These are phyloP conservation scores for Coreoperca whiteheadi DNA, from an alignment of 2,113 vertebrate genomes.

Conservation along the genomic window DNA sequence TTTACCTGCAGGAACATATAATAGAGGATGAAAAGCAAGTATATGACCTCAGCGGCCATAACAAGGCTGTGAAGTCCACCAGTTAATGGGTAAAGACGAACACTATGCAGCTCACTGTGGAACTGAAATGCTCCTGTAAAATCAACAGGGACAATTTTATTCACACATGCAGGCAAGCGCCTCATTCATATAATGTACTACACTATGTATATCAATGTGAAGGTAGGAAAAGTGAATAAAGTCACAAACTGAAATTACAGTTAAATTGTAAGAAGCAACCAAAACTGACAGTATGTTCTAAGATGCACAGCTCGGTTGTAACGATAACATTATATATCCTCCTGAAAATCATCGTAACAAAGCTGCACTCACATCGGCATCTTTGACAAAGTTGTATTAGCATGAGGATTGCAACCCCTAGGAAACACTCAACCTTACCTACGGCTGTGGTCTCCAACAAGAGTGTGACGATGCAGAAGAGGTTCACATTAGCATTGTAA, in stretches of 20 bases:
- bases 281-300: not conserved
- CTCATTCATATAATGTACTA: not conserved
- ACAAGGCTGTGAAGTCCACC: slow-evolving; percentile 88
- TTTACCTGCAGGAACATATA: slow-evolving; percentile 93
- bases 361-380: not conserved
- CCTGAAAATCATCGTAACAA: not conserved
- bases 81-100: slow-evolving; percentile 89
- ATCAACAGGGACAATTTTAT: not conserved
- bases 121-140: slow-evolving; percentile 89
- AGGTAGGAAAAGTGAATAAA: not conserved
- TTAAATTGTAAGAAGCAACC: not conserved
- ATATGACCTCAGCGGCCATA: slow-evolving; percentile 87
- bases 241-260: not conserved
- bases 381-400: not conserved
- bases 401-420: not conserved
- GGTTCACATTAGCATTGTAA: slow-evolving; percentile 95
- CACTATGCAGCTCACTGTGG: slow-evolving; percentile 81
- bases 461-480: slow-evolving; percentile 91
- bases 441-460: slow-evolving; percentile 89
- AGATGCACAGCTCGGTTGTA: not conserved
- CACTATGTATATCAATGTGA: not conserved
- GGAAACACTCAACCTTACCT: slow-evolving; percentile 79
- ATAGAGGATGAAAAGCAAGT: slow-evolving; percentile 91
- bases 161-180: not conserved
- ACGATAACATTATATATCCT: not conserved